Evolutionary conservation across 2,113 vertebrate species (phyloP).

Genomic region (Falcunculus frontatus): DNA sequence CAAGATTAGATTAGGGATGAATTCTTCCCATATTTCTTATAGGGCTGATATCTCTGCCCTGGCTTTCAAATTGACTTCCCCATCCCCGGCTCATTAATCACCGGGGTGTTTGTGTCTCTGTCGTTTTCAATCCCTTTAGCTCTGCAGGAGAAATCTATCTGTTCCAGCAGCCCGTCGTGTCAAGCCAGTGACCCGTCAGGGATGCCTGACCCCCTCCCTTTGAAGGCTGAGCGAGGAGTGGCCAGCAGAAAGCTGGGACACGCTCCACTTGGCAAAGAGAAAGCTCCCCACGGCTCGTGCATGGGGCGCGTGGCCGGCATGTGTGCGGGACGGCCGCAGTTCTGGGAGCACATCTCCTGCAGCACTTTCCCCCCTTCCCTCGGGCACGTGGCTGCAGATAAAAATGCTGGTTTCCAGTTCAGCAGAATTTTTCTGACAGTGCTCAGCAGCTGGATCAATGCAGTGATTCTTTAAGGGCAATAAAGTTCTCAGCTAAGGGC

Average conservation of each 20-base stretch:
- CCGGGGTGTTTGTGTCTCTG: neutral
- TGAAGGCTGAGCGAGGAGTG: neutral
- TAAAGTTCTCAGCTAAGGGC: neutral
- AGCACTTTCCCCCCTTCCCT: neutral
- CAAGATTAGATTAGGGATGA: conserved; percentile 53
- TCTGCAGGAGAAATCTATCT: neutral
- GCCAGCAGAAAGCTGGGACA: neutral
- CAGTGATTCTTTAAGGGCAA: neutral
- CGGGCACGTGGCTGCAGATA: neutral
- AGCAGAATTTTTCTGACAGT: neutral
- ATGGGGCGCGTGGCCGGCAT: neutral
- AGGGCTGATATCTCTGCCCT: conserved; percentile 5
- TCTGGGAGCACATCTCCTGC: neutral
- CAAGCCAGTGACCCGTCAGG: neutral
- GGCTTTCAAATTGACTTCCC: neutral
- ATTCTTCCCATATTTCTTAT: conserved; percentile 54
- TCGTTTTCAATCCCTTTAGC: neutral
- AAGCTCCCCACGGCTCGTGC: neutral
- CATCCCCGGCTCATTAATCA: neutral
- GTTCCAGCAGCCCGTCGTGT: neutral
- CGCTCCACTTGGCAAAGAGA: neutral
- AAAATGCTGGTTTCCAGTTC: neutral
- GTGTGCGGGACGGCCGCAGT: accelerated
- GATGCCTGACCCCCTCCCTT: neutral
- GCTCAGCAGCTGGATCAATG: neutral